Evolutionary conservation across 2,113 vertebrate genomes (phyloP).

Genomic region (Eudorcas thomsonii): DNA sequence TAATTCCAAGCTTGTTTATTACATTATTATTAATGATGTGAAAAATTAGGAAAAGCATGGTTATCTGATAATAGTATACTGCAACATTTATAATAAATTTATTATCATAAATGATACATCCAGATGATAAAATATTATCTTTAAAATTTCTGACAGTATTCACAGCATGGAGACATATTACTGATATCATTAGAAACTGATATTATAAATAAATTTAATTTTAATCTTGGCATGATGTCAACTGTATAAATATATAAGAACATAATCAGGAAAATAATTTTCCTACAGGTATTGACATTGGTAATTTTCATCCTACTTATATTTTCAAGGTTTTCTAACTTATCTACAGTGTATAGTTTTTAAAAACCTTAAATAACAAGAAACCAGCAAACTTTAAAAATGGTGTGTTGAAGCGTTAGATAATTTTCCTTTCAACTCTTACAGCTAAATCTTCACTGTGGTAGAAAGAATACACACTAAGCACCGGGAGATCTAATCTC

Average conservation of each 20-base stretch:
- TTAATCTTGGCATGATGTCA: not conserved
- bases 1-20: not conserved
- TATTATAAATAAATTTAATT: not conserved
- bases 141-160: not conserved
- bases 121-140: not conserved
- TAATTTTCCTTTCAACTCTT: not conserved
- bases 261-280: not conserved
- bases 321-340: constrained; percentile 4
- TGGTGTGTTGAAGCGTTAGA: not conserved
- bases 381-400: not conserved
- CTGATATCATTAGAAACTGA: not conserved
- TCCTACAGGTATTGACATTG: not conserved
- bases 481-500: not conserved
- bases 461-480: not conserved
- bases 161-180: not conserved
- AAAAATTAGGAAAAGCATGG: not conserved
- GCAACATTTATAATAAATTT: not conserved
- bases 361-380: not conserved
- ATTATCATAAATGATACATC: not conserved
- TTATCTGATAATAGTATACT: not conserved
- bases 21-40: not conserved
- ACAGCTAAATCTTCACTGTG: not conserved
- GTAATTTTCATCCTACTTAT: not conserved
- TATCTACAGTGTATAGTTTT: not conserved
- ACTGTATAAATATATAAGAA: not conserved